A percentile compares a stretch with the other conserved stretches of the same genome.
These are phyloP conservation scores for Falco cherrug DNA, from an alignment of 2,797 vertebrate species.

Conservation along the genomic window DNA sequence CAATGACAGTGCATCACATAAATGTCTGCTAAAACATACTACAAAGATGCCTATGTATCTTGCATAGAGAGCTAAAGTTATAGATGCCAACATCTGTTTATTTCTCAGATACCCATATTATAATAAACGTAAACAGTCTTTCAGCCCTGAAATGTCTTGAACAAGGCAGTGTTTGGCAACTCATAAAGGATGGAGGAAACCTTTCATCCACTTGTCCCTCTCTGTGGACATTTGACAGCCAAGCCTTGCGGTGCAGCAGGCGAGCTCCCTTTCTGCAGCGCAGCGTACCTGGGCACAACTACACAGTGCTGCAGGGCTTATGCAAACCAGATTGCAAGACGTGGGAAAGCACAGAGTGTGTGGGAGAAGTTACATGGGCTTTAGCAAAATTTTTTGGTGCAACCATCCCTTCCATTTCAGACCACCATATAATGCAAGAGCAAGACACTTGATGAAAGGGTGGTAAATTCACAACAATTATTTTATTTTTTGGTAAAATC, in stretches of 20 bases:
- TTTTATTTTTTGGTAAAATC: neutral
- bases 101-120: neutral
- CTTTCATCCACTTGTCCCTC: neutral
- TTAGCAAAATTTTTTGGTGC: neutral
- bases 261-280: neutral
- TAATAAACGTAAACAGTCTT: neutral
- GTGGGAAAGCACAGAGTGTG: neutral
- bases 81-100: neutral
- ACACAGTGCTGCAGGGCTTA: neutral
- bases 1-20: neutral
- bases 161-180: neutral
- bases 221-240: neutral
- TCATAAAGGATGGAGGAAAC: neutral
- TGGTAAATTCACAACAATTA: neutral
- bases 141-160: neutral
- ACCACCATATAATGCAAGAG: slow-evolving; percentile 13
- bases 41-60: neutral
- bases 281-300: neutral
- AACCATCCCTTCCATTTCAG: neutral
- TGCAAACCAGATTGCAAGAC: neutral
- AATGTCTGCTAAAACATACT: neutral
- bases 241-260: neutral
- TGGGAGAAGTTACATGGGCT: neutral
- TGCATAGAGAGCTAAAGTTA: neutral
- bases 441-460: slow-evolving; percentile 1